Conservation (phyloP, 2,797 vertebrate species). For the Pangasius macronema region DNA sequence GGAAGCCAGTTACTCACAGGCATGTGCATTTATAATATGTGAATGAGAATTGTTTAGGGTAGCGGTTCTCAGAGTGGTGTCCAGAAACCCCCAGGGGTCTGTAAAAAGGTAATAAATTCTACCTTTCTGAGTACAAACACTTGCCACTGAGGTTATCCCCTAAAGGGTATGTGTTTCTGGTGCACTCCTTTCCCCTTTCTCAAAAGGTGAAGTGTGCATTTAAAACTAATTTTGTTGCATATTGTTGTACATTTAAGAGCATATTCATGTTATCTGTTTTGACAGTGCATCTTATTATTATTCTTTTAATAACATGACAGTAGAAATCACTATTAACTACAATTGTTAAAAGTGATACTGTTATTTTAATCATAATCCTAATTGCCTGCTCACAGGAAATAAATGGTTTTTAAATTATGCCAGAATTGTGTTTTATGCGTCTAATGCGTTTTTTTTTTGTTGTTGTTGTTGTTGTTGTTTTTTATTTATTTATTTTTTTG, state of each 20-base stretch:
- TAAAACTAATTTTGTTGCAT: not conserved
- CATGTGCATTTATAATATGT: constrained; percentile 15
- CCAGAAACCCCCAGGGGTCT: not conserved
- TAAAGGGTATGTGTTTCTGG: not conserved
- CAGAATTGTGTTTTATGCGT: too few relatives aligned
- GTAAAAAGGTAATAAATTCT: not conserved
- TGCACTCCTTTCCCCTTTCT: not conserved
- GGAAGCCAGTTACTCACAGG: constrained; percentile 51
- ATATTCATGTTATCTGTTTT: not conserved
- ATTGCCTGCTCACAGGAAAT: too few relatives aligned
- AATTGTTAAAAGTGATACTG: not conserved
- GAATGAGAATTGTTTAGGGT: not conserved
- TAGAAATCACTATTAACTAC: not conserved
- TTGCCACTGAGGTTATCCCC: too few relatives aligned
- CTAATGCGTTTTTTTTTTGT: too few relatives aligned
- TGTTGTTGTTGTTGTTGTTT: too few relatives aligned
- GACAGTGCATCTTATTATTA: not conserved
- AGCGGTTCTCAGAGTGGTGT: not conserved
- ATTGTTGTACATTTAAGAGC: not conserved
- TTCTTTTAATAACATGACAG: not conserved
- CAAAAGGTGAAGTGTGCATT: not conserved
- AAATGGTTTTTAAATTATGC: not conserved
- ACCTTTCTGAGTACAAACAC: not conserved
- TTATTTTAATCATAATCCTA: not conserved
- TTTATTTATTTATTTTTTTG: too few relatives aligned